Evolutionary conservation across 2,797 vertebrate species (phyloP).

Genomic region (Lerista edwardsae): DNA sequence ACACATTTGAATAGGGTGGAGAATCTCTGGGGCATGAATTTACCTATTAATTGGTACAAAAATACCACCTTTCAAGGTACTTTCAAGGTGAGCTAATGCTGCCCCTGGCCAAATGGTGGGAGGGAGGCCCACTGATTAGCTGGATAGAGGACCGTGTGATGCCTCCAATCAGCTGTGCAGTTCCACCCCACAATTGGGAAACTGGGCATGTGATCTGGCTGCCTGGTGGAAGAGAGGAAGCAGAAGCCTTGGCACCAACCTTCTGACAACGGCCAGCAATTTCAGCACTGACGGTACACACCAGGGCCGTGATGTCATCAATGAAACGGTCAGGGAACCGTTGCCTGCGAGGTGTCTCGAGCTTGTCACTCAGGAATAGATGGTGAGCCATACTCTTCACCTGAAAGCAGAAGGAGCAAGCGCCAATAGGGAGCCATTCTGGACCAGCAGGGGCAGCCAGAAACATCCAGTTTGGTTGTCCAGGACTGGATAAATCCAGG

Average conservation of each 20-base stretch:
- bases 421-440: background rate
- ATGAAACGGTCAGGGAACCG: conserved; percentile 91
- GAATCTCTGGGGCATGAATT: background rate
- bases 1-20: background rate
- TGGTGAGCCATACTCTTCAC: conserved; percentile 92
- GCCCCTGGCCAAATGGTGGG: too few species aligned
- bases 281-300: conserved; percentile 87
- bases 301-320: conserved; percentile 87
- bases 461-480: too few species aligned
- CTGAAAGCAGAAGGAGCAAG: conserved; percentile 60
- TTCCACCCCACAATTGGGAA: too few species aligned
- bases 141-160: too few species aligned
- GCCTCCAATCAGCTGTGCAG: too few species aligned
- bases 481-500: background rate
- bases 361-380: conserved; percentile 83
- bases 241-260: conserved; percentile 70
- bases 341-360: conserved; percentile 83
- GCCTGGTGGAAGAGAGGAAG: too few species aligned
- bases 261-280: conserved; percentile 86
- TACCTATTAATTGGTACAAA: background rate
- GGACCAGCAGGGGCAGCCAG: background rate
- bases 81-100: too few species aligned
- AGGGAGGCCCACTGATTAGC: too few species aligned
- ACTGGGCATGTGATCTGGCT: too few species aligned
- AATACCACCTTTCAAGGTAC: background rate